Base-by-base conservation (phyloP, 2,888 invertebrate species). In the Latrodectus hesperus region DNA sequence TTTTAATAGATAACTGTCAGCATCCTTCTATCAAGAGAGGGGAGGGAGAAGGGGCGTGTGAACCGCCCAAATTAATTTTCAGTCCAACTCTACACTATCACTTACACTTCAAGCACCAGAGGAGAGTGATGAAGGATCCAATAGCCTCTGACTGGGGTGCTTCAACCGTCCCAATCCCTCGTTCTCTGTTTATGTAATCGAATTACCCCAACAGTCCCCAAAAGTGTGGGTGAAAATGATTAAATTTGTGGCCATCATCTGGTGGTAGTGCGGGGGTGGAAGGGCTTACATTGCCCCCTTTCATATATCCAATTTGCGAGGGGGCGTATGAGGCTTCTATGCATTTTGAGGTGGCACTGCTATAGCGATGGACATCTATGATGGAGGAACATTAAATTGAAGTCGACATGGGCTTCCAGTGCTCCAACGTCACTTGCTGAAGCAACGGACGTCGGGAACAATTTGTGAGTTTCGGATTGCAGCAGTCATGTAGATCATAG, bases 171-270 rank as follows among this genome's bases (percentile, higher is more conserved):
- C 2, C 17, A 3, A 16, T 26, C 49, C 55, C 64, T 55, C 52
- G 53, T 53, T 26, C 68, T 75, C 67, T 75, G 82, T 82, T 82
- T 82, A 75, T 75, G 75, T 83, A 83, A 83, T 83, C 83, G 83
- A 83, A 83, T 83, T 83, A 83, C 83, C 52, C 64, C 71, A 70
- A 55, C 55, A 70, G 67, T 72, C 71, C 38, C 38, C 38, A 38
- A 38, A 60, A 53, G 83, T 71, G 83, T 76, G 83, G 76, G 83
- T 83, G 83, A 83, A 76, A 83, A 83, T 83, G 83, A 83, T 83
- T 83, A 76, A 83, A 83, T 83, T 83, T 83, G 83, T 64, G 83
- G 83, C 76, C 83, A 75, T 74, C 82, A 74, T 75, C 82, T 38
- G 38, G 38, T 38, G 38, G 51, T 38, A 82, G 55, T 16, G 65